Base-by-base conservation (phyloP, 2,113 vertebrate genomes). In the Psettodes erumei region DNA sequence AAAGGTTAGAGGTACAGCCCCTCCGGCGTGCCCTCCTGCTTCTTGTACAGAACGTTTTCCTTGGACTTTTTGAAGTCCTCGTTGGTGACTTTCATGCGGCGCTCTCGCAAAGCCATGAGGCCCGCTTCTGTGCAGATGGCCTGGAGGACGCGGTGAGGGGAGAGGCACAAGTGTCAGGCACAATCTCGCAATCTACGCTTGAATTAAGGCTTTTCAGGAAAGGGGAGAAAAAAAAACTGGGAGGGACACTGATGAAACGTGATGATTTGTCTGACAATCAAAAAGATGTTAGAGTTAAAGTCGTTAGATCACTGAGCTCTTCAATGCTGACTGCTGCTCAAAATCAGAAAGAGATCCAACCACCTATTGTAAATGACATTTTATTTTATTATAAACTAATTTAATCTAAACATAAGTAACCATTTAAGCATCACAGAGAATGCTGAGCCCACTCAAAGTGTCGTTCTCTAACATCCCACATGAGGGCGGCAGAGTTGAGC, bases 11-110 rank as follows among this genome's bases (percentile, higher is more conserved):
- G 92, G 84, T 94, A 94, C 0, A 99, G 94, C 28, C 98, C 98
- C 86, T 99, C 98, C 0, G 98, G 98, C 11, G 98, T 99, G 65
- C 97, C 98, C 91, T 99, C 98, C 81, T 99, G 98, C 82, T 99
- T 99, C 90, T 99, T 99, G 81, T 99, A 99, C 40, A 99, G 95
- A 82, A 99, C 96, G 0, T 99, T 99, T 71, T 99, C 98, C 92
- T 99, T 99, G 4, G 98, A 99, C 85, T 99, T 99, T 66, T 99
- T 99, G 93, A 99, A 99, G 86, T 99, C 98, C 92, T 99, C 98
- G n/a, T 99, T 99, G 77, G 98, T 99, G 58, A 99, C 97, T 94
- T 99, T 99, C 98, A 99, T 99, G 19, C 98, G 93, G 5, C 97
- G 93, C 82, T 99, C 98, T 47, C 98, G 90, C 70, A 99, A 69